phyloP scores from a whole-genome alignment of 2,888 invertebrate genomes.

The Bimastos eiseni region DNA sequence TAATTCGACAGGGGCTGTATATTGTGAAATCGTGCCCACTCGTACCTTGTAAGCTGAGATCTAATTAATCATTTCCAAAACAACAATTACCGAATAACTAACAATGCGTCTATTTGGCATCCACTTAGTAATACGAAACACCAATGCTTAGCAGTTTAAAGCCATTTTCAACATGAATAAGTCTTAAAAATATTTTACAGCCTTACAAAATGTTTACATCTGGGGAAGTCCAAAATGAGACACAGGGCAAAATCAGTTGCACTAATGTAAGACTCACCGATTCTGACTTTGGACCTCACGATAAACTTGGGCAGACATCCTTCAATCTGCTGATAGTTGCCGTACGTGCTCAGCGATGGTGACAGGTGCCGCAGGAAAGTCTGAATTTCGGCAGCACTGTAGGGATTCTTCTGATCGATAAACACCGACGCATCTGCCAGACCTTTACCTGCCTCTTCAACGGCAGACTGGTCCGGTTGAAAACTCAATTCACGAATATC shows the following conservation, averaged over 20 bases:
- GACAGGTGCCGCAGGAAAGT: conserved; percentile 71
- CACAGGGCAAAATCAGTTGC: not conserved
- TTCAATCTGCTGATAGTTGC: conserved; percentile 47
- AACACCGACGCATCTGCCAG: conserved; percentile 47
- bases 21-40: not conserved
- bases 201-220: too few relatives aligned
- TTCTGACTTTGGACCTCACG: conserved; percentile 29
- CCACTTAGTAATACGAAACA: not conserved
- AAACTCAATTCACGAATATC: not conserved
- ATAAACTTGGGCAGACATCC: conserved; percentile 31
- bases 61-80: not conserved
- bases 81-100: not conserved
- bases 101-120: not conserved
- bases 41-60: not conserved
- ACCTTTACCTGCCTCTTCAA: not conserved
- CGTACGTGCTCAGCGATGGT: conserved; percentile 47
- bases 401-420: conserved; percentile 71
- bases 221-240: not conserved
- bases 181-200: too few relatives aligned
- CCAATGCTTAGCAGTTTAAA: too few relatives aligned
- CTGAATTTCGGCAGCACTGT: conserved; percentile 73
- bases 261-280: not conserved
- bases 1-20: not conserved
- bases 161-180: too few relatives aligned
- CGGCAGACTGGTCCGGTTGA: not conserved